Base-by-base conservation (phyloP, 2,888 invertebrate species). In the Carterocephalus palaemon region DNA sequence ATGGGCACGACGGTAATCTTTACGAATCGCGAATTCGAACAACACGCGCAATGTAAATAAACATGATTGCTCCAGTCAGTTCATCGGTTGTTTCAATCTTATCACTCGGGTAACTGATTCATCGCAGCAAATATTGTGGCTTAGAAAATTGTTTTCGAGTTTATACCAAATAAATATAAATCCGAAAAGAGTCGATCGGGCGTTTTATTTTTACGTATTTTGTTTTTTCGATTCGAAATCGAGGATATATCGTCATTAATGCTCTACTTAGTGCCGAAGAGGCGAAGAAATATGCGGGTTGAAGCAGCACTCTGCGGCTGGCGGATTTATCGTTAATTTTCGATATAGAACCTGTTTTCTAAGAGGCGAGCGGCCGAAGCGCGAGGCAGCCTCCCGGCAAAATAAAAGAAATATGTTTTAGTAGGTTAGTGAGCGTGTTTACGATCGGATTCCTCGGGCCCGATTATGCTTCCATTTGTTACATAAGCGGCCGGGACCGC, bases 321-420 rank as follows among this genome's bases (percentile, higher is more conserved):
- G 68, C 62, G 70, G 72, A 77, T 79, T 81, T 77, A 81, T 79
- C 67, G 76, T 77, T 75, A 75, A 76, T 74, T 77, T 60, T 78
- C 66, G 70, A 75, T 77, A 71, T 65, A 59, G 70, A 75, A 83
- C 85, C 85, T 68, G 85, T 85, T 83, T 67, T 70, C 66, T 71
- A 67, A 72, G 74, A 67, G 73, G 67, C 66, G 67, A 66, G 46
- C 49, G 55, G 51, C 52, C 39, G 52, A 40, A 53, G 60, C 62
- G 60, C 54, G 51, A 49, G 53, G 53, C 47, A 32, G 62, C 64
- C 65, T 66, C 72, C 66, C 60, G 59, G 77, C 82, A 82, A 83
- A 84, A 83, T 83, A 85, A 85, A 84, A 84, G 81, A 83, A 84
- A 84, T 85, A 82, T 82, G 78, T 84, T 85, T 86, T 85, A 85